phyloP scores from a whole-genome alignment of 1,140 invertebrate species.

The Lasioglossum baleicum region DNA sequence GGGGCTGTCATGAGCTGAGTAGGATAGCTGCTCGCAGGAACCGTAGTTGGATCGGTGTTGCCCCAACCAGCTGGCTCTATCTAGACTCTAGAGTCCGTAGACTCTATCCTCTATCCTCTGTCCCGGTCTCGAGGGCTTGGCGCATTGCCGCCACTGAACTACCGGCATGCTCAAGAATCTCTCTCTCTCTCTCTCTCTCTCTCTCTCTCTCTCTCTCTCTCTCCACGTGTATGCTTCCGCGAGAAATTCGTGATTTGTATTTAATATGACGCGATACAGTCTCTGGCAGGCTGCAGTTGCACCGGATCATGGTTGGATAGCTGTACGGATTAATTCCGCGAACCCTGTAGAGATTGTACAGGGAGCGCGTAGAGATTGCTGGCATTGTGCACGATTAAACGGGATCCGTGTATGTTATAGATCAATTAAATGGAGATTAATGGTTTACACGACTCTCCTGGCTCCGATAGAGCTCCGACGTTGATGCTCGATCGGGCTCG shows the following conservation, averaged over 20 bases:
- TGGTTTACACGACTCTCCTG: background rate
- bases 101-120: slow-evolving; percentile 21
- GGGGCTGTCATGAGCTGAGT: slow-evolving; percentile 44
- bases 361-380: slow-evolving; percentile 17
- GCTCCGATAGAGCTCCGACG: background rate
- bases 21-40: background rate
- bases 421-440: slow-evolving; percentile 41
- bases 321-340: slow-evolving; percentile 29
- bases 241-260: slow-evolving; percentile 47
- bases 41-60: slow-evolving; percentile 46
- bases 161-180: slow-evolving; percentile 33
- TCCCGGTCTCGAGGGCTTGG: slow-evolving; percentile 55
- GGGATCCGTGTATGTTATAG: slow-evolving; percentile 31
- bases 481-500: too few relatives aligned
- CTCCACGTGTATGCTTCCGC: slow-evolving; percentile 15
- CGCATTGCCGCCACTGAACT: slow-evolving; percentile 50
- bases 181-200: background rate
- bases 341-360: background rate
- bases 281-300: background rate
- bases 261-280: slow-evolving; percentile 29
- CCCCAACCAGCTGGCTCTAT: slow-evolving; percentile 29
- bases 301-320: background rate
- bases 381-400: slow-evolving; percentile 17
- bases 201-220: background rate
- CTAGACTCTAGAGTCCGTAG: too few relatives aligned